These are phyloP conservation scores for Melospiza georgiana DNA, from an alignment of 2,113 vertebrate species.

Conservation along the genomic window DNA sequence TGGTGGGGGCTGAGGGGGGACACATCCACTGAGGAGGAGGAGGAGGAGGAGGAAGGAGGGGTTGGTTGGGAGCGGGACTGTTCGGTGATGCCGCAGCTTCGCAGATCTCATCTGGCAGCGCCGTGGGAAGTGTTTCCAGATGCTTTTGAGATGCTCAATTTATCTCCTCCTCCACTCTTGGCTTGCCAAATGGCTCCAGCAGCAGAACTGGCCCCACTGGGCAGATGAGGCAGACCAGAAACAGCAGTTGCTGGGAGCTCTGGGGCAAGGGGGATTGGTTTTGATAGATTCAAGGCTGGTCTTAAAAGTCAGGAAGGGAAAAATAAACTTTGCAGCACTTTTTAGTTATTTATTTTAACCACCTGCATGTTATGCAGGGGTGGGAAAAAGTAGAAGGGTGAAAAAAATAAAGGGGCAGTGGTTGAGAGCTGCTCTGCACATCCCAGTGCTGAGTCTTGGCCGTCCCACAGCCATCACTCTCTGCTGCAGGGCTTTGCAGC, in stretches of 20 bases:
- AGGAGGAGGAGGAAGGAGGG: background rate
- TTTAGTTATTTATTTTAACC: background rate
- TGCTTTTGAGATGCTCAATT: slow-evolving; percentile 19
- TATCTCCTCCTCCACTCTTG: slow-evolving; percentile 15
- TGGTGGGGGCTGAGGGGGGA: background rate
- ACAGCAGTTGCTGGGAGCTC: background rate
- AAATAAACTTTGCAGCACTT: background rate
- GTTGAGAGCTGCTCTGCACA: background rate
- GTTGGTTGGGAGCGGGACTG: fast-evolving
- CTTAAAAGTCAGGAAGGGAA: slow-evolving; percentile 14
- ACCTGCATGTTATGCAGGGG: background rate
- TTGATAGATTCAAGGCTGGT: background rate
- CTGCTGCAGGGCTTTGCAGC: background rate
- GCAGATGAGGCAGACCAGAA: background rate
- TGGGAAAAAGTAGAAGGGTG: background rate
- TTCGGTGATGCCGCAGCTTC: fast-evolving
- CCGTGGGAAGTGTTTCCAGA: slow-evolving; percentile 33
- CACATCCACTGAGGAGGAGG: background rate
- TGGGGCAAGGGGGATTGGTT: background rate
- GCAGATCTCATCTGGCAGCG: background rate
- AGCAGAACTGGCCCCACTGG: background rate
- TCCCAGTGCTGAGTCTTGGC: fast-evolving
- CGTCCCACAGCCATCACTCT: background rate
- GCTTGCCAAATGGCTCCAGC: slow-evolving; percentile 10
- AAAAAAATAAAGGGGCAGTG: background rate